Conservation (phyloP, 1,140 invertebrate species). For the Macrotrachela quadricornifera region DNA sequence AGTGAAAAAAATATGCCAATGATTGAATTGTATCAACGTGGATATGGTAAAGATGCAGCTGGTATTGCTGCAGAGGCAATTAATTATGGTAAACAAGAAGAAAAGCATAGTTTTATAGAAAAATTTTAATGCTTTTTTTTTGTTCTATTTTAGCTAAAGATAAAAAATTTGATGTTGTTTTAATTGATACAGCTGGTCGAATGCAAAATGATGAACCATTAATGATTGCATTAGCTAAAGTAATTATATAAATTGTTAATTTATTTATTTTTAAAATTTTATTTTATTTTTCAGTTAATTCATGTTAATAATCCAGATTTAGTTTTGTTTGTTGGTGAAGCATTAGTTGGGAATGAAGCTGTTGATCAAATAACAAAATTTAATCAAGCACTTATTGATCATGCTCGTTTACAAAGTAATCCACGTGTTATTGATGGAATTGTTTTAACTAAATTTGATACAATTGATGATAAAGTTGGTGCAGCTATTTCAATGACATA, state of each 20-base stretch:
- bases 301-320: slow-evolving; percentile 82
- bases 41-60: slow-evolving; percentile 91
- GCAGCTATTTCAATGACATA: slow-evolving; percentile 99
- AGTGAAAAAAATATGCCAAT: slow-evolving; percentile 35
- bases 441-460: slow-evolving; percentile 93
- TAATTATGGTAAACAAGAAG: slow-evolving; percentile 39
- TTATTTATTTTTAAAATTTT: neutral
- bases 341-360: slow-evolving; percentile 96
- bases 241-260: slow-evolving; percentile 13
- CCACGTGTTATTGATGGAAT: slow-evolving; percentile 71
- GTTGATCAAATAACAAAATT: slow-evolving; percentile 97
- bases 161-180: slow-evolving; percentile 59
- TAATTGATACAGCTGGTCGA: slow-evolving; percentile 89
- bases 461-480: slow-evolving; percentile 95
- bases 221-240: slow-evolving; percentile 82
- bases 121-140: neutral
- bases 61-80: slow-evolving; percentile 93
- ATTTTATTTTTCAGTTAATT: slow-evolving; percentile 36
- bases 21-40: slow-evolving; percentile 69
- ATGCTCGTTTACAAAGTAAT: slow-evolving; percentile 36
- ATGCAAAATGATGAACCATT: slow-evolving; percentile 99
- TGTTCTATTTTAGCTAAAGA: slow-evolving; percentile 42
- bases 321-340: slow-evolving; percentile 94
- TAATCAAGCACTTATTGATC: slow-evolving; percentile 63
- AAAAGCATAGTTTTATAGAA: no score